A percentile compares a stretch with the other conserved stretches of the same genome.
Evolutionary conservation across 2,797 vertebrate species (phyloP).

Genomic region (Alosa sapidissima): DNA sequence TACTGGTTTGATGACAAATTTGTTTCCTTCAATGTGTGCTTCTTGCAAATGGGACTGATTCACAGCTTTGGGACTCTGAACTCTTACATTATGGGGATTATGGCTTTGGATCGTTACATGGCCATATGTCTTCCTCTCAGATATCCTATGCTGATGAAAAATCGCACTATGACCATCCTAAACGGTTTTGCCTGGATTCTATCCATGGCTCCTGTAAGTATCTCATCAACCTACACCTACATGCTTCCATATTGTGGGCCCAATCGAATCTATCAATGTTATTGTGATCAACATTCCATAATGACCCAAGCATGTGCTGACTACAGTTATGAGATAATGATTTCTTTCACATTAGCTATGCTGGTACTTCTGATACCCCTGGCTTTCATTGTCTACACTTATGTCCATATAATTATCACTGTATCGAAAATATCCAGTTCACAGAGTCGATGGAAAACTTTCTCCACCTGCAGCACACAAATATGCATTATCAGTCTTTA

Average conservation of each 20-base stretch:
- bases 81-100: constrained; percentile 65
- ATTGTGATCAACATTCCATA: constrained; percentile 67
- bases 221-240: constrained; percentile 51
- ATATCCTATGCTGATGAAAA: constrained; percentile 40
- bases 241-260: constrained; percentile 61
- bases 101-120: constrained; percentile 44
- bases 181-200: constrained; percentile 36
- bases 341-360: constrained; percentile 55
- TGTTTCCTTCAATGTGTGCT: constrained; percentile 59
- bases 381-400: constrained; percentile 65
- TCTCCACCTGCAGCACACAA: constrained; percentile 69
- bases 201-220: constrained; percentile 24
- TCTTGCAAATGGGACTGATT: constrained; percentile 69
- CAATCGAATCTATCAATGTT: constrained; percentile 64
- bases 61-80: constrained; percentile 70
- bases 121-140: constrained; percentile 46
- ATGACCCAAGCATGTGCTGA: constrained; percentile 64
- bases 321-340: constrained; percentile 40
- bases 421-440: constrained; percentile 59
- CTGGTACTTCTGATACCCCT: constrained; percentile 66
- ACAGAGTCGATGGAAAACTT: constrained; percentile 64
- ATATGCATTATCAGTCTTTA: constrained; percentile 65
- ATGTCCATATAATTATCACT: constrained; percentile 65
- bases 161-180: constrained; percentile 29
- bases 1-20: constrained; percentile 60